A percentile compares a stretch with the other conserved stretches of the same genome.
These are phyloP conservation scores for Cochlearius cochlearius DNA, from an alignment of 2,113 vertebrate genomes.

Conservation along the genomic window DNA sequence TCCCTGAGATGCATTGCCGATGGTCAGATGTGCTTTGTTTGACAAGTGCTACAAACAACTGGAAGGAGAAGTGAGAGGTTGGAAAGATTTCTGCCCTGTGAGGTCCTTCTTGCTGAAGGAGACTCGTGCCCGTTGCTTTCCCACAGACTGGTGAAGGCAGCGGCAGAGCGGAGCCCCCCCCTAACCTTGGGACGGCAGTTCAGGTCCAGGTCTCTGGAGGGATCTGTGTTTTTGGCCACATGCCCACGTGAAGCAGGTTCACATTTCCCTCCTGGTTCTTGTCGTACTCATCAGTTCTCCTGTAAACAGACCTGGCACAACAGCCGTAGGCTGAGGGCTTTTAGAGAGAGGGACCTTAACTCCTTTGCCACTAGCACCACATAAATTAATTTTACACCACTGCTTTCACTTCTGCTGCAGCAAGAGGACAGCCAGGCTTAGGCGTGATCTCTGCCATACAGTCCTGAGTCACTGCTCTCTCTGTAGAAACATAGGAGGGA, in stretches of 20 bases:
- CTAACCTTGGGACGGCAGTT: neutral
- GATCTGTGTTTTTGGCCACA: neutral
- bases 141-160: neutral
- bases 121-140: neutral
- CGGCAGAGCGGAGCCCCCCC: neutral
- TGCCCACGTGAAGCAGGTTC: neutral
- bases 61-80: neutral
- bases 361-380: neutral
- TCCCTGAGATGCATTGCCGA: neutral
- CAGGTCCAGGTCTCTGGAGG: neutral
- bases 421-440: neutral
- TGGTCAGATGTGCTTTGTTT: neutral
- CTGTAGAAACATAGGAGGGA: neutral
- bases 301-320: neutral
- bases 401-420: neutral
- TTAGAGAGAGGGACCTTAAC: neutral
- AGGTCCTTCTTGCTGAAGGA: neutral
- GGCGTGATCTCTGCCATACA: neutral
- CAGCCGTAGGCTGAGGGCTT: neutral
- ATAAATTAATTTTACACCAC: neutral
- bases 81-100: neutral
- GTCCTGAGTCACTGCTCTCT: neutral
- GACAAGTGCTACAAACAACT: neutral
- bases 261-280: constrained; percentile 8
- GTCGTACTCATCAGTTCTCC: neutral